Percentiles rank a stretch among this genome's conserved stretches.
Evolutionary conservation across 2,113 vertebrate genomes (phyloP).

Genomic region (Eclectus roratus): DNA sequence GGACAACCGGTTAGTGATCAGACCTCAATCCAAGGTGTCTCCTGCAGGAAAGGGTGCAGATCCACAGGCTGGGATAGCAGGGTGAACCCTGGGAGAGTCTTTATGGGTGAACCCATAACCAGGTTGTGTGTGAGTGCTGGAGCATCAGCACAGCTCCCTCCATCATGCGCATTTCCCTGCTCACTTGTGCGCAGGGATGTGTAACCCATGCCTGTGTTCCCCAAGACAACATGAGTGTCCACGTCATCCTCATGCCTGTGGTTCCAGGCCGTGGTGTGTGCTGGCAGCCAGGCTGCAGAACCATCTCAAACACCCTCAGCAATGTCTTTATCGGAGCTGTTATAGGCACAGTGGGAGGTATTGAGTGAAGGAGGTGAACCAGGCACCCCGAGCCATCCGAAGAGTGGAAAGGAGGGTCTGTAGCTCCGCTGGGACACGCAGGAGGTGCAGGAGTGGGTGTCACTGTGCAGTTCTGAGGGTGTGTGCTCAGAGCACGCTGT

Average conservation of each 20-base stretch:
- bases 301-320: neutral
- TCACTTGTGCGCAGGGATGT: neutral
- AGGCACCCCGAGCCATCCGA: neutral
- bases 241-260: fast-evolving
- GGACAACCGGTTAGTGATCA: conserved; percentile 87
- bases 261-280: neutral
- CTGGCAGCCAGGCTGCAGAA: neutral
- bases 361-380: neutral
- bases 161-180: fast-evolving
- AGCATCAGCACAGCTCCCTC: neutral
- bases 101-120: neutral
- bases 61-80: neutral
- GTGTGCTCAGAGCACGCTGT: neutral
- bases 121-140: neutral
- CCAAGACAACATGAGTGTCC: neutral
- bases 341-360: neutral
- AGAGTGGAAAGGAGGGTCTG: neutral
- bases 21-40: neutral
- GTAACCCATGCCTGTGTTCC: fast-evolving
- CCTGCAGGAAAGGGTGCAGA: neutral
- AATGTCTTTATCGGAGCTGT: neutral
- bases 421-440: neutral
- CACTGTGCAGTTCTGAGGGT: neutral
- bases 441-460: neutral
- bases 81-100: neutral